Evolutionary conservation across 2,113 vertebrate genomes (phyloP), one percentile per base, ranked within the genome.

Genomic region (Xenotilapia caudafasciata): DNA sequence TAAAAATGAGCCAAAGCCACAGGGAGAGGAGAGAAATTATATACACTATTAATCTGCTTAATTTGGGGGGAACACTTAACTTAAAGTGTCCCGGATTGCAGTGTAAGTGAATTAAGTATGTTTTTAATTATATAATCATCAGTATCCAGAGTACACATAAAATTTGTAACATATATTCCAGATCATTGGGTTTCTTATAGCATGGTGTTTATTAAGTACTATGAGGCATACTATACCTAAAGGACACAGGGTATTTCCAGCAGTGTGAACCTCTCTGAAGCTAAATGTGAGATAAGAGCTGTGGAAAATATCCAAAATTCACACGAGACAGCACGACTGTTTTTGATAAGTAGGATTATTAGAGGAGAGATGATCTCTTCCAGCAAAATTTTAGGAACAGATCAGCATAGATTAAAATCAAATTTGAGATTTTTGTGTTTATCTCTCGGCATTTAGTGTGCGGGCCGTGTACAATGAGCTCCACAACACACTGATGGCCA

Each of bases 391-490:
- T 12, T 33, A 33, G 60, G n/a, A 23, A 38, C 17, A 0, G 0
- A 35, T 77, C 45, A 51, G 21, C 33, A 2, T 33, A 11, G 15
- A 49, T 42, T 31, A 4, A 84, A 17, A 68, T 55, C 1, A 35
- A 7, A 51, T 31, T 7, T 4, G 51, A 7, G 2, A 2, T 60
- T 47, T 5, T 81, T 4, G 31, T 7, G 3, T 83, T 58, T 3
- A 4, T 6, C 4, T 0, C 19, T 55, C 3, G 4, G 47, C 12
- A 8, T 47, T 47, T 28, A 96, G 96, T 21, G 94, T 96, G 89
- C 90, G 90, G 45, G 94, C 92, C 0, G 95, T 96, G 68, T 96
- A 96, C 79, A 93, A 92, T 2, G 95, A 96, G 88, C 96, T 97
- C 11, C 94, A 96, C 87, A 92, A 95, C 91, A 95, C 94, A 5